Evolutionary conservation across 2,113 vertebrate genomes (phyloP), one percentile per base, ranked within the genome.

Genomic region (Myocastor coypus): DNA sequence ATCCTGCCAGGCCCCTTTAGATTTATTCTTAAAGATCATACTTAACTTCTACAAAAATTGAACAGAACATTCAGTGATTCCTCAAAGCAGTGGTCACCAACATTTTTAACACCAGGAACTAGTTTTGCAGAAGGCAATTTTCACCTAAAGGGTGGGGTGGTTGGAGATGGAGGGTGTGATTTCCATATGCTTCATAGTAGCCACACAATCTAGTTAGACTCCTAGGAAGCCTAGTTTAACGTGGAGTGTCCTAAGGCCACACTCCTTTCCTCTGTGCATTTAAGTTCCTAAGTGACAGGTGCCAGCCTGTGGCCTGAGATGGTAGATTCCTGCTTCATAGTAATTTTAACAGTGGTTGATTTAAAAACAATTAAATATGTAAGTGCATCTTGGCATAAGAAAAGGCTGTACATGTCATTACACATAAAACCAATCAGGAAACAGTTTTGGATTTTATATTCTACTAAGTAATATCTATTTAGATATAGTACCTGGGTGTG

Each of bases 381-480:
- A 80, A 42, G 9, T 50, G 4, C 1, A 85, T 22, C 3, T 3
- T 94, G 11, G 7, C 52, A 42, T 91, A 84, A 77, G 37, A 92
- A 83, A 86, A 9, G 3, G 69, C 2, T 71, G 40, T 20, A 34
- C 1, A 30, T 87, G 10, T 20, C 2, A 89, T 57, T 17, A 73
- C 34, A 83, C 42, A 32, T 50, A 68, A 75, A 63, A 78, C 55
- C 61, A 93, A 82, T 40, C 8, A 0, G 57, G 11, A 83, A 63
- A 32, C 3, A 69, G 34, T 73, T 91, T 88, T 85, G n/a, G 16
- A 40, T 71, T 92, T 73, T 32, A 92, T 42, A 24, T 86, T 97
- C 28, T 77, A n/a, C 82, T 17, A 42, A 89, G 52, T 82, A 92
- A 16, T 3, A 28, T 42, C 26, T 2, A 95, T 19, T 88, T 71